These are phyloP conservation scores for Allophyes oxyacanthae DNA, from an alignment of 2,888 invertebrate species.

Conservation along the genomic window DNA sequence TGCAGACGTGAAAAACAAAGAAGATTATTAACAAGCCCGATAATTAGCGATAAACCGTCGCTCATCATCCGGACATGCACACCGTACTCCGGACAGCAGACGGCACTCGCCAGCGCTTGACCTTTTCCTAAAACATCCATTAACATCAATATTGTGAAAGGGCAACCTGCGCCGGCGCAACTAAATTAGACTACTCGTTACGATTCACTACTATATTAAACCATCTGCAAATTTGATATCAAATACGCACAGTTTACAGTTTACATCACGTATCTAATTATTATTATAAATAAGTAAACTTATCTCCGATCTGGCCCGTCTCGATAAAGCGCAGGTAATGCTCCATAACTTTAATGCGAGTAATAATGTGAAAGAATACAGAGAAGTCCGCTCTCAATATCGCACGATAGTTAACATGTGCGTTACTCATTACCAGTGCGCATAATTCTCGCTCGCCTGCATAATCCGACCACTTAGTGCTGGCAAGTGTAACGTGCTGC, in stretches of 20 bases:
- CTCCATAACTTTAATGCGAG: conserved; percentile 26
- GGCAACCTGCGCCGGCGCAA: conserved; percentile 29
- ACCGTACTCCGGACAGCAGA: conserved; percentile 1
- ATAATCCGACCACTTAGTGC: conserved; percentile 38
- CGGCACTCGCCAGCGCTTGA: conserved; percentile 4
- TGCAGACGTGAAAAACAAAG: background rate
- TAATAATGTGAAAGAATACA: conserved; percentile 20
- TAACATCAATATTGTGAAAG: conserved; percentile 33
- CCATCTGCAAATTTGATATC: background rate
- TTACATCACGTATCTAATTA: background rate
- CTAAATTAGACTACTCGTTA: conserved; percentile 23
- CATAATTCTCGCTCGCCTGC: conserved; percentile 30
- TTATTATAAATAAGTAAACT: conserved; percentile 8
- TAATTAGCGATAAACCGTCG: conserved; percentile 11
- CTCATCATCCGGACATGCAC: conserved; percentile 8
- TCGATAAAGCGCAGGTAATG: conserved; percentile 24
- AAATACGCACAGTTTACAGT: background rate
- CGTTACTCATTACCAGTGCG: conserved; percentile 44
- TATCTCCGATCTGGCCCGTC: conserved; percentile 4
- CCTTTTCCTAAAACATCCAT: conserved; percentile 41
- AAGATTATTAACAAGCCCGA: conserved; percentile 4
- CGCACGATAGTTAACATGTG: conserved; percentile 32
- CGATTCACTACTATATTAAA: conserved; percentile 2
- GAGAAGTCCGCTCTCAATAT: conserved; percentile 33
- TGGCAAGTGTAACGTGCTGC: conserved; percentile 16